A percentile compares a stretch with the other conserved stretches of the same genome.
Conservation (phyloP, 2,113 vertebrate species). For the Dicaeum eximium region DNA sequence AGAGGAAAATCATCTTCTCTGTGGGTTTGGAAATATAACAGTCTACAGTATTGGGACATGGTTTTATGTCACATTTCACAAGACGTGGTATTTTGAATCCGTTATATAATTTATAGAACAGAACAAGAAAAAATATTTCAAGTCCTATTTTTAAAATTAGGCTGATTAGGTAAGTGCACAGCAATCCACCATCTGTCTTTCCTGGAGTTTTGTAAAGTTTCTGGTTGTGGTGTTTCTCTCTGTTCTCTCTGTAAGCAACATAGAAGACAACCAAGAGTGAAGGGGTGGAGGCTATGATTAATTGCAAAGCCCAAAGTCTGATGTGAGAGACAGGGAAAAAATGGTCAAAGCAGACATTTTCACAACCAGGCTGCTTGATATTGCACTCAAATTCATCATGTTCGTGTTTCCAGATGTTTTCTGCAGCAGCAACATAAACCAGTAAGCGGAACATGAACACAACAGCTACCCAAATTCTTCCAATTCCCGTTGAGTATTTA, state of each 20-base stretch:
- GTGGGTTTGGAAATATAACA: slow-evolving; percentile 83
- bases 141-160: slow-evolving; percentile 80
- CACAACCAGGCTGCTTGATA: slow-evolving; percentile 83
- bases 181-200: slow-evolving; percentile 79
- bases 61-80: slow-evolving; percentile 75
- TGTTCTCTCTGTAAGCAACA: slow-evolving; percentile 79
- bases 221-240: slow-evolving; percentile 71
- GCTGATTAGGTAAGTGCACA: slow-evolving; percentile 81
- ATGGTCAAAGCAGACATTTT: slow-evolving; percentile 87
- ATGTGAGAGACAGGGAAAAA: slow-evolving; percentile 88
- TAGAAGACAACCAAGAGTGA: slow-evolving; percentile 87
- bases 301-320: slow-evolving; percentile 87
- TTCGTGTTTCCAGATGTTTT: slow-evolving; percentile 88
- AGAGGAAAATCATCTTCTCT: slow-evolving; percentile 86
- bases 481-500: slow-evolving; percentile 83
- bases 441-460: slow-evolving; percentile 84
- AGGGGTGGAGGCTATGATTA: slow-evolving; percentile 86
- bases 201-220: slow-evolving; percentile 74
- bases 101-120: slow-evolving; percentile 83
- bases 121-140: slow-evolving; percentile 80
- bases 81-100: slow-evolving; percentile 80
- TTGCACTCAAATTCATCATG: slow-evolving; percentile 86
- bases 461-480: slow-evolving; percentile 83
- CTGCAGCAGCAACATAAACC: slow-evolving; percentile 81
- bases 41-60: slow-evolving; percentile 84